Evolutionary conservation across 1,140 invertebrate species (phyloP).

Genomic region (Dreissena polymorpha): DNA sequence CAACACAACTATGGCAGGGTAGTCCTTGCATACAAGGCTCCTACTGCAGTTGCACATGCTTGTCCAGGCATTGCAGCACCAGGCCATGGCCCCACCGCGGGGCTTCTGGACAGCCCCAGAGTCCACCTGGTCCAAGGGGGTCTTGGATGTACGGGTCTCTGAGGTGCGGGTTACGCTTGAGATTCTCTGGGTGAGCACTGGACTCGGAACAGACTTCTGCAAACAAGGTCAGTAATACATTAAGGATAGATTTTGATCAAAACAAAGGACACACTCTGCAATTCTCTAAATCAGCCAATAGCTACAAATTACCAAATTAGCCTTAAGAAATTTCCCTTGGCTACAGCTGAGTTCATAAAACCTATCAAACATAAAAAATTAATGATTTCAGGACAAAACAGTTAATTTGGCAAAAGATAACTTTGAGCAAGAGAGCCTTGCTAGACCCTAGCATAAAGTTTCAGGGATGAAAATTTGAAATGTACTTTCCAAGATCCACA

Average conservation of each 20-base stretch:
- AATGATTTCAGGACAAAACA: too few species aligned
- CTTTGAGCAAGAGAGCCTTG: too few species aligned
- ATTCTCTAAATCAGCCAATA: too few species aligned
- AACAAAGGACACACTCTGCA: too few species aligned
- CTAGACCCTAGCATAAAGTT: too few species aligned
- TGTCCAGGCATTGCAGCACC: background rate
- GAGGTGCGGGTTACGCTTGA: background rate
- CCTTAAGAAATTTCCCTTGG: too few species aligned
- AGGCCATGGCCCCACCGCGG: background rate
- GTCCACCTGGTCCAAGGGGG: background rate
- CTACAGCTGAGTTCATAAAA: too few species aligned
- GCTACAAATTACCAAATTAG: too few species aligned
- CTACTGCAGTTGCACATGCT: conserved; percentile 15
- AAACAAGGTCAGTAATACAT: background rate
- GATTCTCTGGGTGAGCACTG: conserved; percentile 4
- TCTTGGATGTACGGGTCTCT: conserved; percentile 20
- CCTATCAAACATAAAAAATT: too few species aligned
- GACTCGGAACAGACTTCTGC: conserved; percentile 29
- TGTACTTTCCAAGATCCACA: too few species aligned
- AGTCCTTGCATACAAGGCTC: conserved; percentile 15
- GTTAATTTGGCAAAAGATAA: too few species aligned
- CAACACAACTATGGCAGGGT: conserved; percentile 46
- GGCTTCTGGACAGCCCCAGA: background rate
- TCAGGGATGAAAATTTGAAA: too few species aligned
- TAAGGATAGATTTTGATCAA: background rate